Evolutionary conservation across 2,113 vertebrate species (phyloP).

Genomic region (Centropus bengalensis): DNA sequence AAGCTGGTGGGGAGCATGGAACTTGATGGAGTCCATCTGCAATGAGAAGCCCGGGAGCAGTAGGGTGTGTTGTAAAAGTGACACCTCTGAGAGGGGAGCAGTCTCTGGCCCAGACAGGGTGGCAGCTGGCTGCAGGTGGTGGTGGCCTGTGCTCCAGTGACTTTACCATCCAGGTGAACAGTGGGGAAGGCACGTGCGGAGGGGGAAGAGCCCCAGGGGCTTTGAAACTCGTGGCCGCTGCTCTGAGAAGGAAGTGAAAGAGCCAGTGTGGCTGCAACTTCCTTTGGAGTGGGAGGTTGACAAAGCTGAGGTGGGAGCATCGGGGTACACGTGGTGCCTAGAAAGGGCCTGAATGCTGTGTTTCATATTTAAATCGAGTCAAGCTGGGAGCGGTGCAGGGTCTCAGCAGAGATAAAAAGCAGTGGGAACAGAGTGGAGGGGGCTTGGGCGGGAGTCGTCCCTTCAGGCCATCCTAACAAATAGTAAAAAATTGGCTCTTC

Average conservation of each 20-base stretch:
- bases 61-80: neutral
- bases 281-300: neutral
- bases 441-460: neutral
- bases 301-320: accelerated
- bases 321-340: neutral
- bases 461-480: neutral
- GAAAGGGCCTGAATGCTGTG: neutral
- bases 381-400: neutral
- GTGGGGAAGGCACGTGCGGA: neutral
- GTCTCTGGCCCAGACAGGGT: neutral
- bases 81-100: neutral
- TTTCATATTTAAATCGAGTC: neutral
- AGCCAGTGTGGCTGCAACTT: neutral
- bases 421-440: no score
- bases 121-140: neutral
- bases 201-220: neutral
- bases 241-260: neutral
- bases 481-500: neutral
- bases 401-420: neutral
- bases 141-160: neutral
- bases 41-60: neutral
- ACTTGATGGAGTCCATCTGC: neutral
- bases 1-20: neutral
- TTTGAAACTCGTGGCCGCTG: neutral
- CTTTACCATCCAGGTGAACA: neutral